Evolutionary conservation across 2,888 invertebrate species (phyloP), one percentile per base, ranked within the genome.

Genomic region (Chaetogeoica ovagalla): DNA sequence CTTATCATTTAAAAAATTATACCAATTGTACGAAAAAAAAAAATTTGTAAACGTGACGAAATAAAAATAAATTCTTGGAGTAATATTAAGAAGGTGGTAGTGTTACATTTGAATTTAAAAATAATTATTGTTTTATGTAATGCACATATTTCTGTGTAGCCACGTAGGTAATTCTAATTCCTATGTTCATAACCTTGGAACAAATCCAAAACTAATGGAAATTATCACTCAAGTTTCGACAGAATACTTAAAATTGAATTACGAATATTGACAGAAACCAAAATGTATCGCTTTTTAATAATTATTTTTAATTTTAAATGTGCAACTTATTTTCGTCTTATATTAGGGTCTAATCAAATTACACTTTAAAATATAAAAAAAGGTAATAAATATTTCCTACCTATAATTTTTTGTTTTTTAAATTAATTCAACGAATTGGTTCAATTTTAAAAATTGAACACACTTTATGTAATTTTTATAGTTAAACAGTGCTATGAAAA

Each of bases 171-270:
- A 75, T 17, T 75, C 23, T 59, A 66, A 65, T 59, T 75, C n/a
- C 11, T 48, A 48, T 30, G n/a, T 59, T 13, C 37, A 69, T 77
- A 69, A 77, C 77, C 69, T 77, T 77, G 77, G 62, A 77, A 70
- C 21, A 77, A 19, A 62, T 77, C 77, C 77, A 77, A 77, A 60
- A 69, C 37, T 6, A 69, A 60, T 37, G 37, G 62, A 77, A 77
- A 60, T 21, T 60, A 52, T 69, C 69, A 69, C 68, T 69, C 76
- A 69, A 17, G 30, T 77, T 77, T 77, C 37, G 21, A 77, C 69
- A 69, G 60, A 77, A 52, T 48, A 69, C 11, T 52, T 37, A 43
- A 65, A 43, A 57, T 23, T 39, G 15, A 59, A 17, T 66, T 19
- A 55, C 43, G 43, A 66, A 17, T 57, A 23, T 57, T 43, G 39